Percentiles rank a stretch among this genome's conserved stretches.
phyloP scores from a whole-genome alignment of 2,113 vertebrate genomes.

The Chlorodrepanis virens region DNA sequence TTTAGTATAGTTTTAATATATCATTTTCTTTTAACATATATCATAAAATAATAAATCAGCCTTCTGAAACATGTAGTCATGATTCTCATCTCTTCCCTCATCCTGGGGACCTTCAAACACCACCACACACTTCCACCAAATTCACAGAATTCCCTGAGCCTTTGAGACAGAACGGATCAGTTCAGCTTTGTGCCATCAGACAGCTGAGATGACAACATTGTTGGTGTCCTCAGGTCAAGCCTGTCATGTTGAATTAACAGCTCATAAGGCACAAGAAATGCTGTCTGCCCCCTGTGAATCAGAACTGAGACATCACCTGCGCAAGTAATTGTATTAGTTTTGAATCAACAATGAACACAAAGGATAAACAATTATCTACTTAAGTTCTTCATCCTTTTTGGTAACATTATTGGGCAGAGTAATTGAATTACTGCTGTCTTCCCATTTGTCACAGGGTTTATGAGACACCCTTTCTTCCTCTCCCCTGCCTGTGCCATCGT shows the following conservation, averaged over 20 bases:
- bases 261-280: neutral
- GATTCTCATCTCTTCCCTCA: too few relatives aligned
- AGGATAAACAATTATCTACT: conserved; percentile 36
- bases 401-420: neutral
- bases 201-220: neutral
- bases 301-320: conserved; percentile 52
- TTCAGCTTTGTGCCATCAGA: neutral
- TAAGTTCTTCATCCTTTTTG: conserved; percentile 31
- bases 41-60: too few relatives aligned
- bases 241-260: conserved; percentile 20
- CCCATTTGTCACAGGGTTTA: neutral
- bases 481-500: neutral
- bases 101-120: too few relatives aligned
- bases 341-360: conserved; percentile 37
- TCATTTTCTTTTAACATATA: too few relatives aligned
- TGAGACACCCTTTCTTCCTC: conserved; percentile 3
- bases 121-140: neutral
- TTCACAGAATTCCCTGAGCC: neutral
- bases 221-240: conserved; percentile 3
- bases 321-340: conserved; percentile 42
- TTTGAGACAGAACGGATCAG: neutral
- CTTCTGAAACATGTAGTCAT: too few relatives aligned
- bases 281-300: neutral
- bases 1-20: too few relatives aligned
- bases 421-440: conserved; percentile 10